Conservation (phyloP, 2,888 invertebrate species). For the Coenonympha glycerion region DNA sequence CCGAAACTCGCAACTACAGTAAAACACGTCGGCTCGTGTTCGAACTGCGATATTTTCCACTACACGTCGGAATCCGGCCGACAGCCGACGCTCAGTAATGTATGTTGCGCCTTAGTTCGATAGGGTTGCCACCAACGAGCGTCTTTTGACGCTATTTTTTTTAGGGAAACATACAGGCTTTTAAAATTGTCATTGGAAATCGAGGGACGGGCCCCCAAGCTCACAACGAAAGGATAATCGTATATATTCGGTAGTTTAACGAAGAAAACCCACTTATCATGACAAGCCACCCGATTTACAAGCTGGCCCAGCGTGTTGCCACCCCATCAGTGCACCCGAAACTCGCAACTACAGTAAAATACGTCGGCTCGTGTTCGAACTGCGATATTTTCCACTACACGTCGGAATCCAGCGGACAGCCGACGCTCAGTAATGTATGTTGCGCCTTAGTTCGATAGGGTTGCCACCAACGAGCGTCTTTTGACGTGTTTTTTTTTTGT, state of each 20-base stretch:
- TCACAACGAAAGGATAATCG: too few relatives aligned
- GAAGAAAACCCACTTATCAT: too few relatives aligned
- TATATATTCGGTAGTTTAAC: too few relatives aligned
- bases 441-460: not conserved
- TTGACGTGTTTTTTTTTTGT: too few relatives aligned
- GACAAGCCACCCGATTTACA: too few relatives aligned
- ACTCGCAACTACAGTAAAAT: not conserved
- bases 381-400: slow-evolving; percentile 8
- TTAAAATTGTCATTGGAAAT: too few relatives aligned
- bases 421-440: not conserved
- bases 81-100: not conserved
- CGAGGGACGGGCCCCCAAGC: too few relatives aligned
- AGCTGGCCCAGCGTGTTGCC: too few relatives aligned
- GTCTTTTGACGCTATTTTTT: too few relatives aligned
- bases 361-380: slow-evolving; percentile 5
- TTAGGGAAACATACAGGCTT: too few relatives aligned
- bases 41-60: slow-evolving; percentile 11
- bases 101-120: not conserved
- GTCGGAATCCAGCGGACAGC: not conserved
- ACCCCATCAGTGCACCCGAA: not conserved
- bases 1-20: not conserved
- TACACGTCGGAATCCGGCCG: not conserved
- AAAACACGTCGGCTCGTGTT: slow-evolving; percentile 1
- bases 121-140: not conserved
- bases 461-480: not conserved